Evolutionary conservation across 1,140 invertebrate genomes (phyloP).

Genomic region (Caenorhabditis latens): DNA sequence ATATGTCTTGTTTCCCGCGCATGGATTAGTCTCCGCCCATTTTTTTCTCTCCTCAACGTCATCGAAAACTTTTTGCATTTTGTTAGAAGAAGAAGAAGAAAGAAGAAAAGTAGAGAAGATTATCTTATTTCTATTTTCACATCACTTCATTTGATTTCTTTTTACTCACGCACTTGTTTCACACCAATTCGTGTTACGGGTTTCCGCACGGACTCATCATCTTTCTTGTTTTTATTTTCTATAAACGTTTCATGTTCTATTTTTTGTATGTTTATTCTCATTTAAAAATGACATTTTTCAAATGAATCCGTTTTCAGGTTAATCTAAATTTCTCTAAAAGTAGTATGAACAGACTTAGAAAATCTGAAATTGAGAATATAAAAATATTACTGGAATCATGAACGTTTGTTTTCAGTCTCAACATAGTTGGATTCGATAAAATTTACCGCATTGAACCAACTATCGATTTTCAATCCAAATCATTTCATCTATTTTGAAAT

Average conservation of each 20-base stretch:
- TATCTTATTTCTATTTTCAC: constrained; percentile 49
- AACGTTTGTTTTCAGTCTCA: too few species aligned
- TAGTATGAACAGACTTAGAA: too few species aligned
- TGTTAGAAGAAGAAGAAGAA: background rate
- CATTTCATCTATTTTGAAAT: too few species aligned
- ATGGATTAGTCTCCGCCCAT: constrained; percentile 30
- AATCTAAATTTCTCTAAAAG: too few species aligned
- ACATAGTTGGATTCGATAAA: too few species aligned
- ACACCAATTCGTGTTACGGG: constrained; percentile 35
- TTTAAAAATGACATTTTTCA: too few species aligned
- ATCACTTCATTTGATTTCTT: constrained; percentile 33
- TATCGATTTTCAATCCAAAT: too few species aligned
- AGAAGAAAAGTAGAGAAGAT: background rate
- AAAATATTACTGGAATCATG: too few species aligned
- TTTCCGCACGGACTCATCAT: background rate
- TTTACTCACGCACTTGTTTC: background rate
- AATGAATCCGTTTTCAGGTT: too few species aligned
- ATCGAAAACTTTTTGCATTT: constrained; percentile 25
- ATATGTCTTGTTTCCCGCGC: background rate
- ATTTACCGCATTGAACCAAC: too few species aligned
- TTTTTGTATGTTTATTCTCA: background rate
- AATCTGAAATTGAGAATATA: too few species aligned
- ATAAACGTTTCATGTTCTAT: background rate
- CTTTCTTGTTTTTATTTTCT: background rate
- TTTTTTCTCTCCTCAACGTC: background rate